phyloP scores from a whole-genome alignment of 2,113 vertebrate genomes.

The Progne subis region DNA sequence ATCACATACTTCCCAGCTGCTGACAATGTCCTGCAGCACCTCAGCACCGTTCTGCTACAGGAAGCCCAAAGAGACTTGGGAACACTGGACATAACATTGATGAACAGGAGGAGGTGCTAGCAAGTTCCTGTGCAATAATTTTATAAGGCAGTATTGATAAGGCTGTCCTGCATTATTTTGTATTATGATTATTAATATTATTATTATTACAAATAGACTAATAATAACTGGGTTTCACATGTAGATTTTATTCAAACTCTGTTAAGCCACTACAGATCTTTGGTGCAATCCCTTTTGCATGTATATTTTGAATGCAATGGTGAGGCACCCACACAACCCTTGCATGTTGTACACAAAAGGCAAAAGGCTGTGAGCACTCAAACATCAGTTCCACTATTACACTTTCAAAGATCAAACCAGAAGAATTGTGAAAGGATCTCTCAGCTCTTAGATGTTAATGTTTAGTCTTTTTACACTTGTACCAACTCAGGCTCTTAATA shows the following conservation, averaged over 20 bases:
- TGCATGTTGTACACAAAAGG: not conserved
- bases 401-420: not conserved
- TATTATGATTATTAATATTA: not conserved
- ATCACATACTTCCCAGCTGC: accelerated
- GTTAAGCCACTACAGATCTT: not conserved
- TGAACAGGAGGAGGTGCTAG: not conserved
- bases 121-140: not conserved
- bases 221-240: not conserved
- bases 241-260: not conserved
- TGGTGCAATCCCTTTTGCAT: not conserved
- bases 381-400: not conserved
- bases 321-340: not conserved
- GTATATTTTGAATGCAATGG: not conserved
- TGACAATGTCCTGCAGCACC: accelerated
- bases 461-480: not conserved
- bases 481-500: not conserved
- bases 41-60: accelerated
- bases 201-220: not conserved
- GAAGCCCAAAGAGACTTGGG: not conserved
- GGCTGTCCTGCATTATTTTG: not conserved
- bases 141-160: not conserved
- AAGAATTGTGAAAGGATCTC: not conserved
- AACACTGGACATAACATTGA: accelerated
- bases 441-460: not conserved
- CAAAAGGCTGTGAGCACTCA: not conserved